Evolutionary conservation across 2,797 vertebrate species (phyloP), one percentile per base, ranked within the genome.

Genomic region (Champsocephalus gunnari): DNA sequence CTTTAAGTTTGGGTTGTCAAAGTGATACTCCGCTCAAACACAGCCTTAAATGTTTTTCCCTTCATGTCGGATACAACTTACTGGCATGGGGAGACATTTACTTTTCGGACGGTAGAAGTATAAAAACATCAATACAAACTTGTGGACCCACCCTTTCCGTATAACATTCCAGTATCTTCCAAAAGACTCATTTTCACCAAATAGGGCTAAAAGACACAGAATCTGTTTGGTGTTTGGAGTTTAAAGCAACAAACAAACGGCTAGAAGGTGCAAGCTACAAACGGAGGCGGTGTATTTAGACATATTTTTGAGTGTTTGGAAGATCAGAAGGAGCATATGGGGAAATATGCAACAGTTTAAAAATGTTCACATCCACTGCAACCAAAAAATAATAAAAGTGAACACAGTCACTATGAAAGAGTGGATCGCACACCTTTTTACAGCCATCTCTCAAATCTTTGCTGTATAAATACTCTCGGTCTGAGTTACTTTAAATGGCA

Each of bases 111-210:
- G 12, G 16, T 21, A 32, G 28, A 64, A 44, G 16, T 13, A 14
- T 19, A 41, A 43, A 19, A 56, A 24, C 34, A 45, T 55, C 38
- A 17, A 51, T 11, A 41, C 14, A 66, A 66, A 32, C 28, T 47
- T 47, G 13, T 51, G 21, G 53, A 56, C 56, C 41, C 12, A 8
- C 45, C 59, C 38, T 28, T 47, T 14, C 8, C 0, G 41, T 78
- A 43, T 58, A 68, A 34, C 1, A 12, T 2, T 17, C 57, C 38
- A 6, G 50, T 41, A 43, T 59, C 58, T 56, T 69, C 28, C 57
- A 43, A 72, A 80, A 76, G 61, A 55, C 17, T 81, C 77, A 77
- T 74, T 82, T 76, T 78, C 71, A 78, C 83, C 77, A 73, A 69
- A 79, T 61, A 79, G 72, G 83, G 77, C 4, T 0, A 84, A 28